Evolutionary conservation across 2,797 vertebrate genomes (phyloP).

Genomic region (Sphenopsis melanotis): DNA sequence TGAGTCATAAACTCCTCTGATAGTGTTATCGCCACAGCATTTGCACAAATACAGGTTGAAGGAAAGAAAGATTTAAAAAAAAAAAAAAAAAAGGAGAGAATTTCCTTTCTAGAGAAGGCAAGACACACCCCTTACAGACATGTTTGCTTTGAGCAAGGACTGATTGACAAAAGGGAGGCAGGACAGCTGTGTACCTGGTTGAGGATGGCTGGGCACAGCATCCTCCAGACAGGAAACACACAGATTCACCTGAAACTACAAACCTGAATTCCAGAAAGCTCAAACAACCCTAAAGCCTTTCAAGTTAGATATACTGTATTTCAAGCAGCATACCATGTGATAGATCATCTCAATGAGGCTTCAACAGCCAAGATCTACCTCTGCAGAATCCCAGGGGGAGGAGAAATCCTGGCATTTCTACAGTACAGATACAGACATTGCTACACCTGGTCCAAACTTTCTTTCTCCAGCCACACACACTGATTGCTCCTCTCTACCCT

Average conservation of each 20-base stretch:
- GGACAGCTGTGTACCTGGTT: neutral
- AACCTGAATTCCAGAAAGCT: neutral
- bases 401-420: neutral
- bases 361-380: neutral
- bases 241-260: neutral
- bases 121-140: neutral
- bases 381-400: neutral
- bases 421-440: neutral
- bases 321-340: neutral
- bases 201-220: neutral
- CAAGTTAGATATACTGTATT: neutral
- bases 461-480: neutral
- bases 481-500: neutral
- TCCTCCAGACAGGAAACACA: neutral
- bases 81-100: neutral
- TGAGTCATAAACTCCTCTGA: constrained; percentile 60
- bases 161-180: rapidly evolving
- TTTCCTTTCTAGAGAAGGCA: neutral
- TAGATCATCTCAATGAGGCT: neutral
- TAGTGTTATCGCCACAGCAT: constrained; percentile 22
- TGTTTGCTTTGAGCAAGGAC: neutral
- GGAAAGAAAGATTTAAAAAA: neutral
- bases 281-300: neutral
- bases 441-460: neutral
- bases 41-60: constrained; percentile 39